A percentile compares a stretch with the other conserved stretches of the same genome.
These are phyloP conservation scores for Ernsta delagoae DNA, from an alignment of 2,888 invertebrate genomes.

Conservation along the genomic window DNA sequence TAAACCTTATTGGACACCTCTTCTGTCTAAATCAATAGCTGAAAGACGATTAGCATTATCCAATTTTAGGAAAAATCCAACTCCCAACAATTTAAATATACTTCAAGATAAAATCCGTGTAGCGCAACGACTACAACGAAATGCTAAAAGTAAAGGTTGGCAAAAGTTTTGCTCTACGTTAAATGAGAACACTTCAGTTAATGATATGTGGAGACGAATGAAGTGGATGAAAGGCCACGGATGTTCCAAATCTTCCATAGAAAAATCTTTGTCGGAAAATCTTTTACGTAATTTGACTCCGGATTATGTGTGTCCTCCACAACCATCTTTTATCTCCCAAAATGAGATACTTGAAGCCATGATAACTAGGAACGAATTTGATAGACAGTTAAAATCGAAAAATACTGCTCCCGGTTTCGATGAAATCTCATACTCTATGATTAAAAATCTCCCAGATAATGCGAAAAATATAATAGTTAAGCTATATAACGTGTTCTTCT, in stretches of 20 bases:
- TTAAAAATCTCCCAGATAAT: neutral
- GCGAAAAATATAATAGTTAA: neutral
- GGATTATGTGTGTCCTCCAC: neutral
- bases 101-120: neutral
- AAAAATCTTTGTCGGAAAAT: neutral
- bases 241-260: neutral
- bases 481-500: neutral
- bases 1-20: neutral
- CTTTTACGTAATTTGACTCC: neutral
- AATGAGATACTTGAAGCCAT: neutral
- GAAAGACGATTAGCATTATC: neutral
- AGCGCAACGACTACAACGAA: neutral
- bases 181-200: neutral
- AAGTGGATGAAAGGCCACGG: slow-evolving; percentile 4
- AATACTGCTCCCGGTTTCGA: neutral
- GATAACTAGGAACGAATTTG: neutral
- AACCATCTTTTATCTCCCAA: neutral
- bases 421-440: neutral
- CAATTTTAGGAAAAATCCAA: neutral
- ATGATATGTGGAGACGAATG: neutral
- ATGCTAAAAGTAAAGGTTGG: neutral
- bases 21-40: neutral
- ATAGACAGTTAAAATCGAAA: neutral
- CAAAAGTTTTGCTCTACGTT: neutral
- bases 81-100: neutral